Percentiles rank a stretch among this genome's conserved stretches.
Evolutionary conservation across 2,797 vertebrate species (phyloP).

Genomic region (Bovichtus variegatus): DNA sequence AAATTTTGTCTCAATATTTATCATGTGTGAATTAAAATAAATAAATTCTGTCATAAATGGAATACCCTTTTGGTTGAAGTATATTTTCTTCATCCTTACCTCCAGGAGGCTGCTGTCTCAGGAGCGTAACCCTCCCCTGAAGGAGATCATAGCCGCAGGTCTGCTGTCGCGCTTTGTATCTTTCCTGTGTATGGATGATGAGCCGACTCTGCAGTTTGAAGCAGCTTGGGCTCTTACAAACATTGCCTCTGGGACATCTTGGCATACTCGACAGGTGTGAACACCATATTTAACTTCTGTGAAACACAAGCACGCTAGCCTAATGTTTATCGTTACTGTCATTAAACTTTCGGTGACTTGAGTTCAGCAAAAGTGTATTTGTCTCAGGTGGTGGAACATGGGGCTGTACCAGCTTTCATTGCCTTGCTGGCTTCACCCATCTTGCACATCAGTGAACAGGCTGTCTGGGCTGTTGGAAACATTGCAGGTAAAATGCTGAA

Average conservation of each 20-base stretch:
- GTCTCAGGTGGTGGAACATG: slow-evolving; percentile 88
- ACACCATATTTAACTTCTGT: background rate
- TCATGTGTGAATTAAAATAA: no score
- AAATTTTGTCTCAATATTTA: no score
- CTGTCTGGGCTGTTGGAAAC: slow-evolving; percentile 95
- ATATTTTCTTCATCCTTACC: no score
- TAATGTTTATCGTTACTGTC: background rate
- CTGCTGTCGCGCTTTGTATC: slow-evolving; percentile 88
- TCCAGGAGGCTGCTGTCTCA: slow-evolving; percentile 90
- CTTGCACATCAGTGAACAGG: slow-evolving; percentile 91
- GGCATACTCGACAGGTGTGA: slow-evolving; percentile 85
- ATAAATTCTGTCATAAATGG: no score
- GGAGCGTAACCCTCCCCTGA: slow-evolving; percentile 88
- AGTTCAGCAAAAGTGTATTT: background rate
- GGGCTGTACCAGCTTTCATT: slow-evolving; percentile 88
- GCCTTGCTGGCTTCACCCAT: slow-evolving; percentile 87
- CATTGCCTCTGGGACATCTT: slow-evolving; percentile 91
- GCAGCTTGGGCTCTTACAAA: slow-evolving; percentile 95
- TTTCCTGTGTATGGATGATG: slow-evolving; percentile 84
- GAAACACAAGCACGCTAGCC: background rate
- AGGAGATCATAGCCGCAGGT: slow-evolving; percentile 86
- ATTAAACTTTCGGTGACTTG: no score
- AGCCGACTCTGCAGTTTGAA: slow-evolving; percentile 90
- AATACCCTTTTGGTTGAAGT: no score
- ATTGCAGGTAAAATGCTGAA: slow-evolving; percentile 87